Evolutionary conservation across 1,140 invertebrate genomes (phyloP), one percentile per base, ranked within the genome.

Genomic region (Caenorhabditis inopinata): DNA sequence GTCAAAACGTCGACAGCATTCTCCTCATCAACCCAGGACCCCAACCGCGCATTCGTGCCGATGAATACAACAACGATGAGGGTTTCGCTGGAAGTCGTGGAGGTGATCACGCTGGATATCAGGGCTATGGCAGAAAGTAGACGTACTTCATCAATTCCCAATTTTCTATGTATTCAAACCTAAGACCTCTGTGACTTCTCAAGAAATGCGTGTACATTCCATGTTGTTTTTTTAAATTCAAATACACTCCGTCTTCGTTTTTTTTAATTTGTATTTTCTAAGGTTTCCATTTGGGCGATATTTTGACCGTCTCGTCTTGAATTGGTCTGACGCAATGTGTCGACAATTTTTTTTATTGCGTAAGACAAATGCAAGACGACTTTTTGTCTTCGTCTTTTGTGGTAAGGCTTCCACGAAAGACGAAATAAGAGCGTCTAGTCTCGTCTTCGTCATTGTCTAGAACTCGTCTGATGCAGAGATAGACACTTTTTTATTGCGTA

Each of bases 1-100:
- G 87, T 42, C 83, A 87, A 74, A 88, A 88, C 53, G 86, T 88
- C 45, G 86, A 88, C 58, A 85, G 84, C 5, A 83, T 88, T 42
- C 85, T 88, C 62, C 68, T 88, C 6, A 87, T 87, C 42, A 84
- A 84, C 23, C 86, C 86, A 46, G 81, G 81, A 25, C 77, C 79
- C 12, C 87, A 87, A 48, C 87, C 86, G 23, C 74, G 86, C 7
- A 76, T 87, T 74, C 85, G 58, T 42, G 58, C 58, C 58, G 58
- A 68, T 42, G 58, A 68, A 16, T 68, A 68, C 58, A 68, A 68
- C 25, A 68, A 38, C 12, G 58, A 68, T n/a, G 58, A 68, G 32
- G 58, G 58, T 18, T 68, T 38, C n/a, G 58, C 29, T 68, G 58
- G 58, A 68, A 68, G 58, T 68, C 58, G 58, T 68, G 58, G 58